Percentiles rank a stretch among this genome's conserved stretches.
These are phyloP conservation scores for Rutilus rutilus DNA, from an alignment of 2,113 vertebrate species.

Conservation along the genomic window DNA sequence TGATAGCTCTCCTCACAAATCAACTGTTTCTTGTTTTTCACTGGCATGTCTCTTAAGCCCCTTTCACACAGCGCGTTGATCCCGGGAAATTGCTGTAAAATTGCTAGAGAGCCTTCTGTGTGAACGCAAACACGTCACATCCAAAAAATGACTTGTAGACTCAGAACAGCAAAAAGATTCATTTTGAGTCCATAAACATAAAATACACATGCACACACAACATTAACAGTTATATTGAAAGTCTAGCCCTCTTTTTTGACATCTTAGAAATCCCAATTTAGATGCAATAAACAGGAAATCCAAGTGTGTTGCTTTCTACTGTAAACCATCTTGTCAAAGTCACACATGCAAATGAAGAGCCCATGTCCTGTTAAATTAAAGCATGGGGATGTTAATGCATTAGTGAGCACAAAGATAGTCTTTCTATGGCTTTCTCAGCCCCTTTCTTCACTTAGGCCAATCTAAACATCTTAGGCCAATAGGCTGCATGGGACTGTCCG, in stretches of 20 bases:
- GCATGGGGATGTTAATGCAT: constrained; percentile 39
- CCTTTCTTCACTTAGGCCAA: neutral
- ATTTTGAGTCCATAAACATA: neutral
- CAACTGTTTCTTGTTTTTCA: too few species aligned
- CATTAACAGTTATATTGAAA: neutral
- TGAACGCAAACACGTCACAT: too few species aligned
- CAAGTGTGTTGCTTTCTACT: neutral
- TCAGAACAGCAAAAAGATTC: neutral
- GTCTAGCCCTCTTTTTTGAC: neutral
- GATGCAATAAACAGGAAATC: neutral
- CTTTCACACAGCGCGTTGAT: too few species aligned
- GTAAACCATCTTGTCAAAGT: neutral
- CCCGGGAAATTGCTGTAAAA: too few species aligned
- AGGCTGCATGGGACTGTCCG: constrained; percentile 4
- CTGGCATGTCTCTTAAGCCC: too few species aligned
- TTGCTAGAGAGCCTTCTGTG: too few species aligned
- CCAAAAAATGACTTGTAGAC: neutral
- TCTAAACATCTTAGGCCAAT: constrained; percentile 30
- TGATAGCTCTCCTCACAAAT: too few species aligned
- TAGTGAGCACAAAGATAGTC: constrained; percentile 30
- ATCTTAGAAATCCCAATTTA: neutral
- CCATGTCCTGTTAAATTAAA: constrained; percentile 39
- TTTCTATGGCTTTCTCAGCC: constrained; percentile 31
- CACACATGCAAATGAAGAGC: neutral
- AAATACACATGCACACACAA: neutral